phyloP scores from a whole-genome alignment of 2,888 invertebrate species.

The Synergus japonicus region DNA sequence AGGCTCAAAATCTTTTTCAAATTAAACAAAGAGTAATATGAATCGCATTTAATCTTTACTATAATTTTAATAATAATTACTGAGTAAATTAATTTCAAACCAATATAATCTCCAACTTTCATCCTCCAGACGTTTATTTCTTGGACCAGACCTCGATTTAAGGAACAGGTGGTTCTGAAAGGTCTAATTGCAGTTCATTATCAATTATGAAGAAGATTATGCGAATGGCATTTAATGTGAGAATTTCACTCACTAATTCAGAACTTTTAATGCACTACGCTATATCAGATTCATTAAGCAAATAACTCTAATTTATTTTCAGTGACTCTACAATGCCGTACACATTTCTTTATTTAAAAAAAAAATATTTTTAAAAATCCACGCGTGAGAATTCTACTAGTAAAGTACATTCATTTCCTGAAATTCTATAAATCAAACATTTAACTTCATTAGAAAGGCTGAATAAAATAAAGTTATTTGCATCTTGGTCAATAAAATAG shows the following conservation, averaged over 20 bases:
- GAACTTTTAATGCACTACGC: background rate
- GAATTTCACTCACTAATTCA: background rate
- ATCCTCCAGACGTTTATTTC: background rate
- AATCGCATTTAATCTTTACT: background rate
- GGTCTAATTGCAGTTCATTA: background rate
- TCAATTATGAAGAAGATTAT: background rate
- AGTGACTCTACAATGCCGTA: background rate
- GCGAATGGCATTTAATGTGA: conserved; percentile 16
- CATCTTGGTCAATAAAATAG: conserved; percentile 4
- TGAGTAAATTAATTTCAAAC: background rate
- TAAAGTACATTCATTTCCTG: background rate
- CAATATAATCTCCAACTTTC: background rate
- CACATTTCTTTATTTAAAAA: background rate
- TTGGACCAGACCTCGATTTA: conserved; percentile 7
- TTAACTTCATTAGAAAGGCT: background rate
- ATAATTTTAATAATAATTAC: background rate
- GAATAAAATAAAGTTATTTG: background rate
- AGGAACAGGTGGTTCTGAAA: background rate
- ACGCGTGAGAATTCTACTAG: background rate
- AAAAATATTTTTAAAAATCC: too few species aligned
- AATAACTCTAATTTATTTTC: background rate
- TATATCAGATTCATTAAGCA: conserved; percentile 4
- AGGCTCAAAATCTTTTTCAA: background rate
- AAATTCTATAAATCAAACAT: background rate
- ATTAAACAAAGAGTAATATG: background rate